Evolutionary conservation across 2,113 vertebrate genomes (phyloP).

Genomic region (Castor canadensis): DNA sequence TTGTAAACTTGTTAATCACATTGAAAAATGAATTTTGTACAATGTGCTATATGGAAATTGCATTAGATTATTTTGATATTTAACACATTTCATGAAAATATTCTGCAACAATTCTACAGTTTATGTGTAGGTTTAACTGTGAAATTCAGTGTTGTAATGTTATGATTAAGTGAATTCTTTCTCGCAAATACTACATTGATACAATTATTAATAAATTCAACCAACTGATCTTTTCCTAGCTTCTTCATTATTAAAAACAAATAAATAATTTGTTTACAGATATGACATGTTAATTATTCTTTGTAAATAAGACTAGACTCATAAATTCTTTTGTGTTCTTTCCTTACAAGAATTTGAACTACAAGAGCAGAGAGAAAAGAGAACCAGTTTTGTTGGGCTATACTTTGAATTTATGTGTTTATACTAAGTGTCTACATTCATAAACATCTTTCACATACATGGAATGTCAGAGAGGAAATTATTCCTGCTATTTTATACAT

Average conservation of each 20-base stretch:
- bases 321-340: neutral
- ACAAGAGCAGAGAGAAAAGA: neutral
- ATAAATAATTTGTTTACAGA: conserved; percentile 36
- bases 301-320: conserved; percentile 9
- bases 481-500: neutral
- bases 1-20: conserved; percentile 32
- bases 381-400: neutral
- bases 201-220: conserved; percentile 45
- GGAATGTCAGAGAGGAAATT: neutral
- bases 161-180: conserved; percentile 59
- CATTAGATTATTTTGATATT: conserved; percentile 68
- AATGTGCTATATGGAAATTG: conserved; percentile 67
- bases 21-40: conserved; percentile 52
- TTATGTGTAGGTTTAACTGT: conserved; percentile 63
- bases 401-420: conserved; percentile 11
- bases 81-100: conserved; percentile 52
- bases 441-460: neutral
- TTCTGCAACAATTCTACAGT: conserved; percentile 47
- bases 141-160: conserved; percentile 67
- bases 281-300: neutral
- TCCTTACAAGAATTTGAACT: conserved; percentile 19
- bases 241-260: conserved; percentile 59
- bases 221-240: neutral
- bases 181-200: conserved; percentile 31
- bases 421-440: neutral